Base-by-base conservation (phyloP, 1,140 invertebrate genomes). In the Neodiprion lecontei region DNA sequence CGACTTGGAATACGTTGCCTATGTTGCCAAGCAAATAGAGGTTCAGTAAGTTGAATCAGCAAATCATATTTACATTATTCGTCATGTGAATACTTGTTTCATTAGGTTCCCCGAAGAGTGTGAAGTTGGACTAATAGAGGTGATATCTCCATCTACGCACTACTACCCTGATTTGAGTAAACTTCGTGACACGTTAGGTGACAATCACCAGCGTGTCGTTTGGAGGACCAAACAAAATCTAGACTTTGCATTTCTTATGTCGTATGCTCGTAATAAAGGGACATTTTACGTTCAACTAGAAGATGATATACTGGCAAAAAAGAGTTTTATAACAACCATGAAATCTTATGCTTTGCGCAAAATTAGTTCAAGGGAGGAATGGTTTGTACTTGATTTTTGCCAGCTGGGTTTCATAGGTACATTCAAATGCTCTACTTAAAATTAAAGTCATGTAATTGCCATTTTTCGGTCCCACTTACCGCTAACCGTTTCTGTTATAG, bases 201-300 rank as follows among this genome's bases (percentile, higher is more conserved):
- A 99, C 87, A 92, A 96, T 5, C 89, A 92, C 74, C 96, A 98
- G 82, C 90, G 97, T 47, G 96, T 98, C 0, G 91, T 94, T 78
- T 99, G 98, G 98, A 90, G 97, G 69, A 97, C 97, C 1, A 99
- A 99, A 84, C 98, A 99, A 87, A 99, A 99, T 87, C 89, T 98
- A 67, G 98, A 99, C 86, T 98, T 96, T 87, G 95, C 97, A 8
- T 99, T 97, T 86, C 89, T 99, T 0, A 99, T 99, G 98, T 95
- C 97, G 77, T 99, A 98, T 85, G 94, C 95, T 10, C 95, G 96
- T 80, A 91, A 92, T 0, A 94, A 93, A 83, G 94, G 93, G 72
- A 94, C 91, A 0, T 96, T 94, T 84, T 95, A 95, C 79, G 90
- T 96, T 17, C 96, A 99, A 91, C 88, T 99, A 9, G 98, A 99